Evolutionary conservation across 1,140 invertebrate species (phyloP), one percentile per base, ranked within the genome.

Genomic region (Varroa destructor): DNA sequence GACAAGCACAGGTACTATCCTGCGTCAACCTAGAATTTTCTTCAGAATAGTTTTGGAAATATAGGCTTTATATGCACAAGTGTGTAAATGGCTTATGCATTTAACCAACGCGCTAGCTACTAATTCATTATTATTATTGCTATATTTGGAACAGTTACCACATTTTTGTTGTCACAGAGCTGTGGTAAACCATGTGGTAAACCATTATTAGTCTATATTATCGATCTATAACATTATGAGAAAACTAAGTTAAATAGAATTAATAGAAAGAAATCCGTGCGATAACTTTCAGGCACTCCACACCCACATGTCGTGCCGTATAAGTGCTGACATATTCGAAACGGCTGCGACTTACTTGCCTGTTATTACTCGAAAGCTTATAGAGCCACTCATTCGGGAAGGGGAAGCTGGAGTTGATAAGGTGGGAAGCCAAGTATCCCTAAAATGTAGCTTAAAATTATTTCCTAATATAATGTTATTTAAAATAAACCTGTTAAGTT

Each of bases 271-370:
- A 25, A 25, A 25, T 25, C 25, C 25, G 25, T 25, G 25, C 25
- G 25, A 25, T 25, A 55, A 2, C 14, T 55, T 40, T 1, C 43
- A 74, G 42, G 72, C 43, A 36, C 64, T 55, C 6, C 43, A 78
- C n/a, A 37, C 42, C n/a, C 64, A 40, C 43, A 42, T 54, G 46
- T 25, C 42, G 3, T 55, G 40, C 36, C 25, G n/a, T 25, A 73
- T 54, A 55, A 56, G 25, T 14, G 40, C 42, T 72, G 43, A 54
- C 14, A 73, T 12, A 46, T 67, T 73, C 40, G 72, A 88, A 0
- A 83, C 92, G 12, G 87, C 86, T 74, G 78, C 90, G 77, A 93
- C 97, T 80, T 97, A 97, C 79, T 80, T 88, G 5, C 84, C 84
- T 8, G 84, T 85, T 54, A 78, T 97, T 54, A 81, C 87, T 40